Conservation (phyloP, 1,140 invertebrate genomes). For the Lepidostoma basale region DNA sequence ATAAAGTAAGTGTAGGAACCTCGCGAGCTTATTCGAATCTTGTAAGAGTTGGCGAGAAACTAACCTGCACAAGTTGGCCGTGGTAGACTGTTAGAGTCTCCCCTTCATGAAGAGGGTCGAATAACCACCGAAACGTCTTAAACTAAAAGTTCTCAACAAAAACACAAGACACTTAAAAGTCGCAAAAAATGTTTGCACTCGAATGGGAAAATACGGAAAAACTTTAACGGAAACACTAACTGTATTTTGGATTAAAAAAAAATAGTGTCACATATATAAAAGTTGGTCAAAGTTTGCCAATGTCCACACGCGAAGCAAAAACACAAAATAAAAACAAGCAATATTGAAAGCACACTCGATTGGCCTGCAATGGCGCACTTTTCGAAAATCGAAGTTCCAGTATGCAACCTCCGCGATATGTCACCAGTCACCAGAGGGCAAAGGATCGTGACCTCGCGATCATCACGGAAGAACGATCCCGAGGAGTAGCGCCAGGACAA, state of each 20-base stretch:
- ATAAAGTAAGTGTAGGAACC: not conserved
- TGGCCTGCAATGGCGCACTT: not conserved
- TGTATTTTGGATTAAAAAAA: no score
- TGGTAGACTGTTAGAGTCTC: constrained; percentile 7
- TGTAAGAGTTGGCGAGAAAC: not conserved
- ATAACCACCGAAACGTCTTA: constrained; percentile 4
- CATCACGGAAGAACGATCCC: not conserved
- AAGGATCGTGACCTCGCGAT: constrained; percentile 23
- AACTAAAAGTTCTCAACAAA: constrained; percentile 15
- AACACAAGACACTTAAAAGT: constrained; percentile 16
- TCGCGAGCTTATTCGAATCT: not conserved
- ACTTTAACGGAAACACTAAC: no score
- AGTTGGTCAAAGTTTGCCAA: no score
- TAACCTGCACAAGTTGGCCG: constrained; percentile 27
- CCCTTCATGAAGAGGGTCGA: constrained; percentile 12
- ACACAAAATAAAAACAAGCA: not conserved
- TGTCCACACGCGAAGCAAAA: not conserved
- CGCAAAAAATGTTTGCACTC: not conserved
- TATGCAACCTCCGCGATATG: not conserved
- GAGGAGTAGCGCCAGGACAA: constrained; percentile 9
- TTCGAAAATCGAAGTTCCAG: constrained; percentile 2
- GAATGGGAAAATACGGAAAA: not conserved
- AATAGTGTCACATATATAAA: no score
- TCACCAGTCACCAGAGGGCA: constrained; percentile 23
- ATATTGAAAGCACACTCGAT: not conserved